These are phyloP conservation scores for Noctuana brunneofusca DNA, from an alignment of 2,888 invertebrate genomes.

Conservation along the genomic window DNA sequence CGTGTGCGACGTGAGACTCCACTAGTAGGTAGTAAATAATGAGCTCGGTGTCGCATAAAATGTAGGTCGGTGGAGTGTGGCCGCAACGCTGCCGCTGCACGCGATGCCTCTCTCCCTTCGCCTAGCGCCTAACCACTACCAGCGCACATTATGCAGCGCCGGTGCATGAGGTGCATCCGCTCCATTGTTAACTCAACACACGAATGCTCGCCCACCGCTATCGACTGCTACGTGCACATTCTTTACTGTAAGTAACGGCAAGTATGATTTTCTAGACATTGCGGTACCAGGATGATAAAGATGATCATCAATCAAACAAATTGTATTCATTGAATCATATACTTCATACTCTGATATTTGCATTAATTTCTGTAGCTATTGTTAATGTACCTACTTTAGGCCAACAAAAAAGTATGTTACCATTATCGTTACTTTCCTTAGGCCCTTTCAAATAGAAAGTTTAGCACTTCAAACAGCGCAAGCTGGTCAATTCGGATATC, in stretches of 20 bases:
- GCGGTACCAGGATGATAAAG: not conserved
- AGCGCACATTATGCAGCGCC: slow-evolving; percentile 51
- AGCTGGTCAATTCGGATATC: slow-evolving; percentile 9
- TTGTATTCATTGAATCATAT: too few relatives aligned
- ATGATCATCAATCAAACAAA: not conserved
- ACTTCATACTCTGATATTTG: not conserved
- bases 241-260: slow-evolving; percentile 24
- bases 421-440: slow-evolving; percentile 1
- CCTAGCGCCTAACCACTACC: slow-evolving; percentile 41
- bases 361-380: not conserved
- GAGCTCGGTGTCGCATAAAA: slow-evolving; percentile 74
- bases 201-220: slow-evolving; percentile 23
- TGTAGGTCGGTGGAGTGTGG: slow-evolving; percentile 79
- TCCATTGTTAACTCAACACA: slow-evolving; percentile 48
- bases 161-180: slow-evolving; percentile 52
- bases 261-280: slow-evolving; percentile 31
- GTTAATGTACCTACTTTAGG: not conserved
- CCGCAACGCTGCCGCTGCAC: slow-evolving; percentile 60
- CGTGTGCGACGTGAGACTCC: slow-evolving; percentile 53
- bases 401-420: slow-evolving; percentile 2
- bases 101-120: slow-evolving; percentile 67
- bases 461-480: slow-evolving; percentile 18
- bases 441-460: slow-evolving; percentile 46
- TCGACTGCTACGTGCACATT: slow-evolving; percentile 25
- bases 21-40: slow-evolving; percentile 73